These are phyloP conservation scores for Cyanistes caeruleus DNA, from an alignment of 2,113 vertebrate species.

Conservation along the genomic window DNA sequence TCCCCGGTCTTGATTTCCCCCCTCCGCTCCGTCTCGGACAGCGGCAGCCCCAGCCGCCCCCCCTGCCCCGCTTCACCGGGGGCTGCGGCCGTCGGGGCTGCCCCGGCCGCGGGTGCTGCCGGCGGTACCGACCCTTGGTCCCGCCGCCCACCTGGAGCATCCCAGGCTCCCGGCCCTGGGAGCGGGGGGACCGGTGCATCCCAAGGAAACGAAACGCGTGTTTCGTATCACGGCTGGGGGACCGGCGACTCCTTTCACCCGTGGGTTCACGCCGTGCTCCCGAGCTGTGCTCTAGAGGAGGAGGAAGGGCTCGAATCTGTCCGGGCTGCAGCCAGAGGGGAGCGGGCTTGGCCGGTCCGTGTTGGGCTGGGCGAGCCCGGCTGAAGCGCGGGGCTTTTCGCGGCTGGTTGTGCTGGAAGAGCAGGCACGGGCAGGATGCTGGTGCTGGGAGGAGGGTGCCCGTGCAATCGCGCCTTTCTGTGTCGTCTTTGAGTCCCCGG, in stretches of 20 bases:
- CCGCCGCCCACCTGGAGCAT: not conserved
- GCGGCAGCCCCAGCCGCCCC: not conserved
- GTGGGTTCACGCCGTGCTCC: not conserved
- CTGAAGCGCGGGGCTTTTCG: accelerated
- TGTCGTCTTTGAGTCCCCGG: accelerated
- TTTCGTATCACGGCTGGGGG: not conserved
- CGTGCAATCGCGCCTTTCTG: accelerated
- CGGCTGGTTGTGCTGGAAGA: not conserved
- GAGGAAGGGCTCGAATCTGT: not conserved
- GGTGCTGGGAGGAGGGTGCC: not conserved
- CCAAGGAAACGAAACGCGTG: not conserved
- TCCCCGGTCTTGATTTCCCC: not conserved
- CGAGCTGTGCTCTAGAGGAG: accelerated
- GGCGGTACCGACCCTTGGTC: not conserved
- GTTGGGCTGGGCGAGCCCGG: not conserved
- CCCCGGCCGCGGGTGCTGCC: not conserved
- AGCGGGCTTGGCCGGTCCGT: accelerated
- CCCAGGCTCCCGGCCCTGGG: not conserved
- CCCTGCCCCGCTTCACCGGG: too few species aligned
- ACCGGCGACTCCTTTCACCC: not conserved
- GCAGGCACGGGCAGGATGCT: accelerated
- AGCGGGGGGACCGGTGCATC: accelerated
- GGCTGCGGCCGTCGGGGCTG: not conserved
- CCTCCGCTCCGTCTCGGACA: not conserved
- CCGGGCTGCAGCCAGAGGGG: not conserved